These are phyloP conservation scores for Dioctria linearis DNA, from an alignment of 2,888 invertebrate species.

Conservation along the genomic window DNA sequence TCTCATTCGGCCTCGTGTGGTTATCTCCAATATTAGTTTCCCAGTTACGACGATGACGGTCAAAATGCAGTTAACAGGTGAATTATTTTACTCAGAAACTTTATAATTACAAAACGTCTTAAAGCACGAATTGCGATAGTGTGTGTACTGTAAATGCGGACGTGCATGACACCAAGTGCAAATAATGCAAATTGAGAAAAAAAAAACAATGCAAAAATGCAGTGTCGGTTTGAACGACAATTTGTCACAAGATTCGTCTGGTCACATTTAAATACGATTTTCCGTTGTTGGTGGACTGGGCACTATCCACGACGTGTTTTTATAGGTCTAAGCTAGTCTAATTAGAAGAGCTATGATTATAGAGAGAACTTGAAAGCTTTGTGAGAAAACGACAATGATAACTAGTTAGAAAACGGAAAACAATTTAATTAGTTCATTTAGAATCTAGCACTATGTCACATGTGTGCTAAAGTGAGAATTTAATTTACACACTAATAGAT, in stretches of 20 bases:
- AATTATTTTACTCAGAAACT: too few species aligned
- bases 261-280: constrained; percentile 21
- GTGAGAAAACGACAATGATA: constrained; percentile 8
- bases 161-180: too few species aligned
- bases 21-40: too few species aligned
- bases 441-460: too few species aligned
- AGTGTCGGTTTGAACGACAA: background rate
- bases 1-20: background rate
- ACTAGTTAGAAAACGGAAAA: constrained; percentile 12
- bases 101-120: background rate
- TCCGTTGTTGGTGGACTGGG: constrained; percentile 17
- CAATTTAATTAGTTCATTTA: constrained; percentile 24
- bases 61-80: too few species aligned
- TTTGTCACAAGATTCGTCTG: background rate
- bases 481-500: too few species aligned
- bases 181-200: background rate
- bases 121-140: too few species aligned
- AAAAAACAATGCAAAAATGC: background rate
- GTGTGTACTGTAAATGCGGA: too few species aligned
- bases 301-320: background rate
- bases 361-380: constrained; percentile 16
- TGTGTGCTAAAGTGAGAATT: too few species aligned
- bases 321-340: background rate
- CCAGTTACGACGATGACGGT: too few species aligned
- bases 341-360: constrained; percentile 3